phyloP scores from a whole-genome alignment of 2,888 invertebrate species.

The Nomada goodeniana region DNA sequence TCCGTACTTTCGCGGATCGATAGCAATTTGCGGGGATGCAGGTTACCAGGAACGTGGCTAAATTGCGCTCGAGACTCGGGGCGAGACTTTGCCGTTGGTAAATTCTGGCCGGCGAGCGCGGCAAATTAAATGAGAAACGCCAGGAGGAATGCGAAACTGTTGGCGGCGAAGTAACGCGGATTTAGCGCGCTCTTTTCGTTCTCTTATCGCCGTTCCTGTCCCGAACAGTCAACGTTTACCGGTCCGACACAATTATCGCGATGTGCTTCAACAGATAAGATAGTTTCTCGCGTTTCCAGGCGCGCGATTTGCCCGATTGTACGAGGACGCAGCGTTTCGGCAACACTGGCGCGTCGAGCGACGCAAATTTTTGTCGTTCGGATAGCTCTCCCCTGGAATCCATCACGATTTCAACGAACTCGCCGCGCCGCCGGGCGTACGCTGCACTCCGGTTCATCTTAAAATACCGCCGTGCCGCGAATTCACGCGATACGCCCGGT shows the following conservation, averaged over 20 bases:
- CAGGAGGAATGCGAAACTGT: too few species aligned
- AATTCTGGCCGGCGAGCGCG: constrained; percentile 8
- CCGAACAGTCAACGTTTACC: constrained; percentile 61
- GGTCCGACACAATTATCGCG: constrained; percentile 56
- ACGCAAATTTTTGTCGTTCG: background rate
- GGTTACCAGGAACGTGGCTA: constrained; percentile 28
- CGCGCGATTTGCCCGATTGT: constrained; percentile 19
- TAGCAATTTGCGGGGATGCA: constrained; percentile 62
- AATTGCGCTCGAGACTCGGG: constrained; percentile 6
- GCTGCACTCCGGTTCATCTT: constrained; percentile 53
- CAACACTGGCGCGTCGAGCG: too few species aligned
- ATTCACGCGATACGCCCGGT: constrained; percentile 69
- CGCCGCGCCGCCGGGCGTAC: background rate
- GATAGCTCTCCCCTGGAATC: constrained; percentile 48
- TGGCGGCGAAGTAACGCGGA: background rate
- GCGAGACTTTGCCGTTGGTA: constrained; percentile 1
- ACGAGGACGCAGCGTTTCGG: background rate
- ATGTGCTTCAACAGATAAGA: constrained; percentile 68
- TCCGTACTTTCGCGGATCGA: constrained; percentile 65
- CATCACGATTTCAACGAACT: background rate
- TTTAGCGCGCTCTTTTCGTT: constrained; percentile 36
- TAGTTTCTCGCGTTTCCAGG: constrained; percentile 36
- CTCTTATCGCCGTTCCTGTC: constrained; percentile 51
- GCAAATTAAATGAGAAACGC: constrained; percentile 9
- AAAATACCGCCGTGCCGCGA: constrained; percentile 73